These are phyloP conservation scores for Lamellibrachia satsuma DNA, from an alignment of 2,888 invertebrate genomes.

Conservation along the genomic window DNA sequence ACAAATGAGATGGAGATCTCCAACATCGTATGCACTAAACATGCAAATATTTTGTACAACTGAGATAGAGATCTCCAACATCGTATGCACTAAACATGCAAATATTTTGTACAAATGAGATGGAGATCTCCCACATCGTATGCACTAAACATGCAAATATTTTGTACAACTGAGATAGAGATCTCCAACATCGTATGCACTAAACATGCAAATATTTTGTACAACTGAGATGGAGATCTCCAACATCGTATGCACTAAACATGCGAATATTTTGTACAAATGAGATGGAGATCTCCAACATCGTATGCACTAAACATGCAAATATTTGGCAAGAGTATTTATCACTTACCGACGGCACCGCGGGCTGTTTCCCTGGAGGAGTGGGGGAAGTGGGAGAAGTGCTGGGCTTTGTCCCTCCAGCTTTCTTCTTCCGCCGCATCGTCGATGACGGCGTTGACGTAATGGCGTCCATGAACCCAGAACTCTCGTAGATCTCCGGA, in stretches of 20 bases:
- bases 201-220: neutral
- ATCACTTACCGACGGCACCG: conserved; percentile 56
- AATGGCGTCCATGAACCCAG: conserved; percentile 92
- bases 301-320: neutral
- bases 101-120: too few species aligned
- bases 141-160: neutral
- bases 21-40: too few species aligned
- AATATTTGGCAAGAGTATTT: neutral
- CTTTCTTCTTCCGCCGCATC: conserved; percentile 72
- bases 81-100: neutral
- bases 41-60: too few species aligned
- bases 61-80: too few species aligned
- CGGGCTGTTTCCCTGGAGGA: conserved; percentile 60
- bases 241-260: neutral
- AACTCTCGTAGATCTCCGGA: conserved; percentile 80
- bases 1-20: too few species aligned
- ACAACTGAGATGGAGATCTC: neutral
- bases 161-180: too few species aligned
- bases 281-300: neutral
- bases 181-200: neutral
- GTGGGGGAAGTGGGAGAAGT: conserved; percentile 77
- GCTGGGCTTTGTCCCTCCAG: conserved; percentile 73
- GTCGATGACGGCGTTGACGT: conserved; percentile 78
- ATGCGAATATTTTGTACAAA: neutral
- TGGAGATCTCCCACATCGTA: too few species aligned